Percentiles rank a stretch among this genome's conserved stretches.
These are phyloP conservation scores for Madoqua kirkii DNA, from an alignment of 2,113 vertebrate species.

Conservation along the genomic window DNA sequence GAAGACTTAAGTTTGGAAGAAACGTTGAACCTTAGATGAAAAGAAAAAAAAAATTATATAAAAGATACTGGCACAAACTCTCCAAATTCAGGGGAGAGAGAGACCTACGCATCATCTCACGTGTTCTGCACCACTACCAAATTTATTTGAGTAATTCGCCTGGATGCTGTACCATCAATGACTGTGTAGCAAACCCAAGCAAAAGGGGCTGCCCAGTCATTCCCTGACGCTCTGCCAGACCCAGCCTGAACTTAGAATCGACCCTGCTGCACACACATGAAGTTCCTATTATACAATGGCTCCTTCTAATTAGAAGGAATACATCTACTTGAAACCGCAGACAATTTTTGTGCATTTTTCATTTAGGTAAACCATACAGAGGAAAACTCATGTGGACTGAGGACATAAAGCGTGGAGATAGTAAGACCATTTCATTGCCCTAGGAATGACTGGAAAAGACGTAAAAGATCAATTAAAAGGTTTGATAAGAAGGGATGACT, in stretches of 20 bases:
- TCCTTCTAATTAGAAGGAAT: neutral
- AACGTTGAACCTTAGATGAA: neutral
- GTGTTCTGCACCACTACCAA: neutral
- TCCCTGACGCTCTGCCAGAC: neutral
- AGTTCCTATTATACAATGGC: neutral
- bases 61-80: neutral
- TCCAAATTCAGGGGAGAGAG: neutral
- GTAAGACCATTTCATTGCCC: neutral
- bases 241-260: neutral
- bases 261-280: neutral
- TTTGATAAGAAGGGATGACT: neutral
- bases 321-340: neutral
- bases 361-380: neutral
- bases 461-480: neutral
- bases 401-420: neutral
- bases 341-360: neutral
- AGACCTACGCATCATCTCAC: neutral
- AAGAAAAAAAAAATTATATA: neutral
- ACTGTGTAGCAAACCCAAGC: neutral
- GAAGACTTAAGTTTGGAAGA: neutral
- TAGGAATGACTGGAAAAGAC: neutral
- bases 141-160: neutral
- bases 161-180: neutral
- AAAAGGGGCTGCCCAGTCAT: neutral
- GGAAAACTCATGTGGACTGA: neutral